Evolutionary conservation across 2,113 vertebrate species (phyloP), one percentile per base, ranked within the genome.

Genomic region (Saguinus imperator): DNA sequence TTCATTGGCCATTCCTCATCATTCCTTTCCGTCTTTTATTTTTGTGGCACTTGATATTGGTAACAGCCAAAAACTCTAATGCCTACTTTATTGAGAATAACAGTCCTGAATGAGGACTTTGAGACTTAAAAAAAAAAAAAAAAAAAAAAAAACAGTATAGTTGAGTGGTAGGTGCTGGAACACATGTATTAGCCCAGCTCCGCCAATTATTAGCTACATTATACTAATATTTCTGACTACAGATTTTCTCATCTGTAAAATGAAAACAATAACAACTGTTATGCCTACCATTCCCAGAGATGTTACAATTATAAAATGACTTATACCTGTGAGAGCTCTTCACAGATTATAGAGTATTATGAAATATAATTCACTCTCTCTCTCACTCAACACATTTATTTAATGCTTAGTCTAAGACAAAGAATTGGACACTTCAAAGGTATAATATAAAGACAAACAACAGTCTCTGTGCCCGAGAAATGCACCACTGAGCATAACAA

Each of bases 231-330:
- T 79, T 90, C 52, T 43, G 58, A 82, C 9, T 35, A 86, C n/a
- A 55, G 68, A 40, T 72, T 82, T 94, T 94, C 73, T 95, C 20
- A 55, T 72, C 5, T 82, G 75, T 92, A 89, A 94, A 92, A 76
- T 45, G 43, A 35, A 29, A 91, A 68, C 84, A 77, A 64, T 37
- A 94, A n/a, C 45, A 83, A 72, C 50, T 70, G 23, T 29, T 52
- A 87, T 37, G 13, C 4, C 23, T 45, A 43, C 70, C 21, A 92
- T 95, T 45, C 27, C 66, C 68, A 66, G 89, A 90, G 37, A 73
- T 79, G 6, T 13, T 89, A 9, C 17, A 76, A 91, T 35, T 58
- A 43, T 58, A 16, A 57, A 94, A 57, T 94, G 50, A 77, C 35
- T 91, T 58, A 86, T 13, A 43, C 2, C 76, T 2, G 35, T 82